Evolutionary conservation across 2,888 invertebrate species (phyloP), one percentile per base, ranked within the genome.

Genomic region (Esperia sulphurella): DNA sequence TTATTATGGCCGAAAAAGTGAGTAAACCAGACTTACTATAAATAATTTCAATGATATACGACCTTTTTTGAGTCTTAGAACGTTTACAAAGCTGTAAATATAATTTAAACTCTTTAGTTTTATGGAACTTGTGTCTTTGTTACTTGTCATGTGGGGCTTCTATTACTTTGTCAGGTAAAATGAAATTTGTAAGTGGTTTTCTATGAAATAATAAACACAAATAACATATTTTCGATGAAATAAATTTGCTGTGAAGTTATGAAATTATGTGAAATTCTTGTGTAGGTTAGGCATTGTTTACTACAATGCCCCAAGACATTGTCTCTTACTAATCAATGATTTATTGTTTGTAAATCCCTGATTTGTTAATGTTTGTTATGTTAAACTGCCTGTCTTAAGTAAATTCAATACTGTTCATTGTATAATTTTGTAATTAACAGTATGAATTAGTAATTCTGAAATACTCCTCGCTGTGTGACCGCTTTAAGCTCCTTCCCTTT

Each of bases 1-100:
- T 53, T 57, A 73, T 48, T 49, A 81, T 80, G 81, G 68, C 71
- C 41, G 78, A 78, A 68, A 81, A 80, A 64, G 81, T 80, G 57
- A 68, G 71, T 57, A 58, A 43, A 51, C 10, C 9, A 37, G 10
- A 30, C 29, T 14, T 33, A 14, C 43, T 42, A 9, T 28, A n/a
- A 9, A 7, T 28, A 28, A 39, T 39, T 14, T 13, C n/a, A 13
- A 38, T 10, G 12, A 4, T 10, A 38, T 40, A 3, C 9, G 3
- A 40, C 2, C 40, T 40, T 14, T 7, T 14, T 14, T 5, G 3
- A 6, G 21, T 21, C 3, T 5, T 10, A 40, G 21, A 21, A 40
- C 21, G 40, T 14, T 4, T 40, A 40, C 14, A 14, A 1, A 40
- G 40, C 3, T 38, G 21, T 21, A 38, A 13, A 14, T 8, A 4